These are phyloP conservation scores for Hirundichthys speculiger DNA, from an alignment of 2,113 vertebrate genomes.

Conservation along the genomic window DNA sequence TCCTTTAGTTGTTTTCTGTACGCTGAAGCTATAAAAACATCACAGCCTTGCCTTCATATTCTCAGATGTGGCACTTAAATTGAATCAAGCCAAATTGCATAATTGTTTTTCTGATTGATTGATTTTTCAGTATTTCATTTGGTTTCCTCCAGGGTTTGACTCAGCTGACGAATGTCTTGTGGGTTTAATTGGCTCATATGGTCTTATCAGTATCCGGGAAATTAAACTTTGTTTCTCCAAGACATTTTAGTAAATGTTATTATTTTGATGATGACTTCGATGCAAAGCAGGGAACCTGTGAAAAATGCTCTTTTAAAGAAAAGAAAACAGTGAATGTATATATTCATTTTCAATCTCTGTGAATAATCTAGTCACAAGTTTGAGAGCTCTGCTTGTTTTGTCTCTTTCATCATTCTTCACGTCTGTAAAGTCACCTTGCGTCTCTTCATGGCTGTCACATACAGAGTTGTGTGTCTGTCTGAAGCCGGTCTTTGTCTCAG, in stretches of 20 bases:
- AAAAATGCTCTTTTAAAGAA: neutral
- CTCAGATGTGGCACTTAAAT: slow-evolving; percentile 16
- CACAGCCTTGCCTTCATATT: slow-evolving; percentile 4
- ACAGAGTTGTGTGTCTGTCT: too few relatives aligned
- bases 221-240: slow-evolving; percentile 52
- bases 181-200: slow-evolving; percentile 52
- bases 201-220: slow-evolving; percentile 42
- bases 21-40: neutral
- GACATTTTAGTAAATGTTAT: slow-evolving; percentile 39
- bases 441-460: too few relatives aligned
- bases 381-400: neutral
- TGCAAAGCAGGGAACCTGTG: neutral
- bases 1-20: neutral
- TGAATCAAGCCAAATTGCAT: slow-evolving; percentile 25
- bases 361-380: neutral
- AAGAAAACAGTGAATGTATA: too few relatives aligned
- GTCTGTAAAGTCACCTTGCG: neutral
- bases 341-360: neutral
- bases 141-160: slow-evolving; percentile 30
- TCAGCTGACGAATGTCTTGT: slow-evolving; percentile 42
- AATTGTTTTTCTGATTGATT: slow-evolving; percentile 52
- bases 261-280: slow-evolving; percentile 11
- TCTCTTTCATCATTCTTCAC: neutral
- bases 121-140: slow-evolving; percentile 54
- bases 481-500: too few relatives aligned